A percentile compares a stretch with the other conserved stretches of the same genome.
Conservation (phyloP, 2,888 invertebrate species). For the Ferrisia virgata region DNA sequence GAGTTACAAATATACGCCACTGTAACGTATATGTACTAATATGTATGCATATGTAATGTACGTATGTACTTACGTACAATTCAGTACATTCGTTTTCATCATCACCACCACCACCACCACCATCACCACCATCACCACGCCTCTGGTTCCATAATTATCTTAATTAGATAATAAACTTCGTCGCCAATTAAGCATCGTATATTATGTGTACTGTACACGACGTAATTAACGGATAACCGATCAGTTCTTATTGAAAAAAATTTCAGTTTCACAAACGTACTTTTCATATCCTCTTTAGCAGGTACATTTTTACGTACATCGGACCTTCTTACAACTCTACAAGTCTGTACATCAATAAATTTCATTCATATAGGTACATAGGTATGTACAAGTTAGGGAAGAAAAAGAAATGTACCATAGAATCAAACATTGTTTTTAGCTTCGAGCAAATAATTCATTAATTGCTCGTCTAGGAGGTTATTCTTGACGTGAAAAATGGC, state of each 20-base stretch:
- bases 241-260: background rate
- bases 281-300: no score
- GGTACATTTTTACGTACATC: background rate
- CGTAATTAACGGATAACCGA: slow-evolving; percentile 9
- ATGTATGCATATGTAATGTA: no score
- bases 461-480: no score
- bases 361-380: no score
- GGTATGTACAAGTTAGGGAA: no score
- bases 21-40: background rate
- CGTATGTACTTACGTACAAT: background rate
- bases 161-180: background rate
- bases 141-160: background rate
- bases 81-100: no score
- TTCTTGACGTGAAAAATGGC: no score
- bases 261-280: background rate
- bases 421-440: no score
- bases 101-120: background rate
- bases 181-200: background rate
- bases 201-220: no score
- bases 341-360: background rate
- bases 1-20: background rate
- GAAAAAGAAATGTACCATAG: no score
- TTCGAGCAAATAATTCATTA: no score
- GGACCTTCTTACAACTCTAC: background rate
- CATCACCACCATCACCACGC: background rate